Evolutionary conservation across 2,888 invertebrate species (phyloP).

Genomic region (Xiphydria camelus): DNA sequence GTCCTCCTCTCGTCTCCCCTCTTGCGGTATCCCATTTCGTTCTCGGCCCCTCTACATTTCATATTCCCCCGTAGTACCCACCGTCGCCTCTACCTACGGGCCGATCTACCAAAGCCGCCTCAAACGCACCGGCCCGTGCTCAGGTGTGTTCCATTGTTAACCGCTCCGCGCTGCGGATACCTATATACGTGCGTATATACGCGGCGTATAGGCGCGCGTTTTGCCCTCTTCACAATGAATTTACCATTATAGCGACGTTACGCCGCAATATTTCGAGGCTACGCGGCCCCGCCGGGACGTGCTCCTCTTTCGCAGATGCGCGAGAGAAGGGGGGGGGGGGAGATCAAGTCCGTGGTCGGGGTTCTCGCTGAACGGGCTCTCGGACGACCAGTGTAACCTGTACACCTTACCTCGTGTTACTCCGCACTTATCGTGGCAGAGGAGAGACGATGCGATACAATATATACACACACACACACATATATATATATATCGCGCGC

Average conservation of each 20-base stretch:
- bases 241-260: slow-evolving; percentile 13
- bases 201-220: too few species aligned
- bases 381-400: too few species aligned
- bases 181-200: too few species aligned
- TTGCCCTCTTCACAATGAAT: slow-evolving; percentile 47
- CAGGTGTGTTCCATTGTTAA: slow-evolving; percentile 54
- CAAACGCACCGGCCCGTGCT: slow-evolving; percentile 46
- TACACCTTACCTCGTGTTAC: too few species aligned
- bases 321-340: too few species aligned
- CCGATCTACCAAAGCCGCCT: slow-evolving; percentile 28
- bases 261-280: slow-evolving; percentile 5
- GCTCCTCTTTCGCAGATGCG: too few species aligned
- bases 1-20: slow-evolving; percentile 26
- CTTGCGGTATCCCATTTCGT: slow-evolving; percentile 13
- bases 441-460: too few species aligned
- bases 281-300: slow-evolving; percentile 4
- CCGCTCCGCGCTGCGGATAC: slow-evolving; percentile 35
- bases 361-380: too few species aligned
- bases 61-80: slow-evolving; percentile 48
- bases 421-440: too few species aligned
- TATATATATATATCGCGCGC: too few species aligned
- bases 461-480: too few species aligned
- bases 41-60: slow-evolving; percentile 27
- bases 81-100: slow-evolving; percentile 18
- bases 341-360: too few species aligned